phyloP scores from a whole-genome alignment of 2,888 invertebrate species.

The Elysia crispata region DNA sequence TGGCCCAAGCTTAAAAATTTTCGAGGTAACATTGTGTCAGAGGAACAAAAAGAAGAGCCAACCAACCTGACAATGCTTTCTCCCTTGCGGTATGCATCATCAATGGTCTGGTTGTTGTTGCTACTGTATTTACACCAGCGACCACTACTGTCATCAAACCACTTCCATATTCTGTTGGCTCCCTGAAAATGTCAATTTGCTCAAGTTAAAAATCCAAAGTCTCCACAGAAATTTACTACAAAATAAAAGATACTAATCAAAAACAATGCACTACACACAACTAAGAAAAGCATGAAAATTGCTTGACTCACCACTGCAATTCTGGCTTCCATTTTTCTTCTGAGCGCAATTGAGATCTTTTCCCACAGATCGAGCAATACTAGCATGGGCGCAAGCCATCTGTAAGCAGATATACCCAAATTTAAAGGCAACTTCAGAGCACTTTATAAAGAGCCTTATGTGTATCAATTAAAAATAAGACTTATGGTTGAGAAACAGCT shows the following conservation, averaged over 20 bases:
- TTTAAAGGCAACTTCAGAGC: too few species aligned
- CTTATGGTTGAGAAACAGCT: too few species aligned
- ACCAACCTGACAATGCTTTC: conserved; percentile 71
- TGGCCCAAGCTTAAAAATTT: too few species aligned
- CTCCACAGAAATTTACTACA: not conserved
- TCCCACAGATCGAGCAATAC: conserved; percentile 87
- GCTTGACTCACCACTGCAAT: conserved; percentile 67
- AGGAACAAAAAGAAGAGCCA: not conserved
- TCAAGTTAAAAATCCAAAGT: not conserved
- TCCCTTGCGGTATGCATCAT: conserved; percentile 85
- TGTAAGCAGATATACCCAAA: conserved; percentile 42
- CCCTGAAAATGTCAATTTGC: conserved; percentile 57
- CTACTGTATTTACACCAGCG: conserved; percentile 88
- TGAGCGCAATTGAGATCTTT: conserved; percentile 85
- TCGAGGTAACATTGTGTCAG: too few species aligned
- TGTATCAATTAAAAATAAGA: too few species aligned
- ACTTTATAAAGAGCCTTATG: too few species aligned
- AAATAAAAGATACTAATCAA: not conserved
- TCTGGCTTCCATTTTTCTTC: conserved; percentile 78
- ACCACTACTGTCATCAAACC: conserved; percentile 89
- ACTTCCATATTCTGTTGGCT: conserved; percentile 83
- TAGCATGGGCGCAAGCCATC: conserved; percentile 86
- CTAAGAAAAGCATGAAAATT: not conserved
- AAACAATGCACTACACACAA: not conserved
- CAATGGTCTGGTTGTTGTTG: conserved; percentile 86